These are phyloP conservation scores for Spodoptera littoralis DNA, from an alignment of 2,888 invertebrate genomes.

Conservation along the genomic window DNA sequence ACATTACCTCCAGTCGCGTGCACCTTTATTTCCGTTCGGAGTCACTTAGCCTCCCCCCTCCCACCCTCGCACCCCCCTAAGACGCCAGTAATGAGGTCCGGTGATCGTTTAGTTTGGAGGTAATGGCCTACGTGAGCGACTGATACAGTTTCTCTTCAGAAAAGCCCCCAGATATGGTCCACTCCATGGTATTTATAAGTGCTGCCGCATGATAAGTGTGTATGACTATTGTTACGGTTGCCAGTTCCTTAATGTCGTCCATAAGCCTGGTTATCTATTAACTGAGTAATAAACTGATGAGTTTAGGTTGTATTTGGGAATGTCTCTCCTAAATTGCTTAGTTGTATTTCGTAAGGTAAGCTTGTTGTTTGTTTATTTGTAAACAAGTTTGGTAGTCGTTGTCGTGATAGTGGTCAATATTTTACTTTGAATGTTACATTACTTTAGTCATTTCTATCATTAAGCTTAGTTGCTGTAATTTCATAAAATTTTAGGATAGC, in stretches of 20 bases:
- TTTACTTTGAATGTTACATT: too few species aligned
- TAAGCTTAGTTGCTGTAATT: too few species aligned
- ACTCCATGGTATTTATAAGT: slow-evolving; percentile 56
- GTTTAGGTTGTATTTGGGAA: neutral
- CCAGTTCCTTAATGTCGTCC: slow-evolving; percentile 23
- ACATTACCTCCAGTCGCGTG: slow-evolving; percentile 90
- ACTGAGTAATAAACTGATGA: slow-evolving; percentile 17
- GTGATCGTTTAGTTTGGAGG: slow-evolving; percentile 87
- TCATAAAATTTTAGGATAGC: too few species aligned
- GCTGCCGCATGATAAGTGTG: slow-evolving; percentile 45
- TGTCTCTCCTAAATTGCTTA: neutral
- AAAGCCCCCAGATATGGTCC: slow-evolving; percentile 51
- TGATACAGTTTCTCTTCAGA: slow-evolving; percentile 63
- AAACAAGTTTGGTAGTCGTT: neutral
- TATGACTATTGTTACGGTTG: slow-evolving; percentile 36
- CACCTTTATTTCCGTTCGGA: slow-evolving; percentile 89
- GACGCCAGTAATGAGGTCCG: slow-evolving; percentile 87
- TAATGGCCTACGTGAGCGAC: slow-evolving; percentile 84
- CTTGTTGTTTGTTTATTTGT: neutral
- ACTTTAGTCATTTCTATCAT: too few species aligned
- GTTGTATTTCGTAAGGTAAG: too few species aligned
- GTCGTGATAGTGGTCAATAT: too few species aligned
- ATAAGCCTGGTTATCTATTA: slow-evolving; percentile 27
- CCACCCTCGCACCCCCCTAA: slow-evolving; percentile 59
- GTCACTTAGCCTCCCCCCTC: slow-evolving; percentile 78